Conservation (phyloP, 2,113 vertebrate genomes). For the Mus pahari region DNA sequence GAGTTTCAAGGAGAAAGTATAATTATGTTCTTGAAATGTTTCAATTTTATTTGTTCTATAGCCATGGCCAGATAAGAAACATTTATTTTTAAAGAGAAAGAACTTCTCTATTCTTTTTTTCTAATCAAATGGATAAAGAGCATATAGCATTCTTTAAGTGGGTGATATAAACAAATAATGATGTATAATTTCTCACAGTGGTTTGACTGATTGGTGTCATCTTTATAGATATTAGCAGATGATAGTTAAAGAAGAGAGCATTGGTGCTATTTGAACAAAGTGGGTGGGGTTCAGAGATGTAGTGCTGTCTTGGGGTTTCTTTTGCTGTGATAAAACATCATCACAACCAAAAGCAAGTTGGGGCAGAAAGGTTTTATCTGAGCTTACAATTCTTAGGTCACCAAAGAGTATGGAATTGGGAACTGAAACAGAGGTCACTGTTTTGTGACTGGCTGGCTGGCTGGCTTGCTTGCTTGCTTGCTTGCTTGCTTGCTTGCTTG, state of each 20-base stretch:
- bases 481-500: not conserved
- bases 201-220: not conserved
- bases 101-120: slow-evolving; percentile 62
- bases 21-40: slow-evolving; percentile 56
- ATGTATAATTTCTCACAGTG: not conserved
- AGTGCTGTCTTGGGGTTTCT: not conserved
- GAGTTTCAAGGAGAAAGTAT: slow-evolving; percentile 63
- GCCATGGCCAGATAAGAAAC: slow-evolving; percentile 56
- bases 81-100: slow-evolving; percentile 74
- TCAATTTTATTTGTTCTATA: slow-evolving; percentile 65
- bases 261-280: not conserved
- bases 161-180: slow-evolving; percentile 33
- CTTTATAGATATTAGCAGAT: not conserved
- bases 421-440: not conserved
- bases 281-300: not conserved
- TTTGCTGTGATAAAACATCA: too few relatives aligned
- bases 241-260: not conserved
- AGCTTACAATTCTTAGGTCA: not conserved
- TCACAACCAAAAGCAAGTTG: not conserved
- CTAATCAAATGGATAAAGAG: slow-evolving; percentile 65
- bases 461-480: not conserved
- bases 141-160: slow-evolving; percentile 59
- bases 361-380: not conserved
- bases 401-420: not conserved
- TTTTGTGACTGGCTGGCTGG: not conserved